Evolutionary conservation across 2,797 vertebrate species (phyloP).

Genomic region (Bovichtus variegatus): DNA sequence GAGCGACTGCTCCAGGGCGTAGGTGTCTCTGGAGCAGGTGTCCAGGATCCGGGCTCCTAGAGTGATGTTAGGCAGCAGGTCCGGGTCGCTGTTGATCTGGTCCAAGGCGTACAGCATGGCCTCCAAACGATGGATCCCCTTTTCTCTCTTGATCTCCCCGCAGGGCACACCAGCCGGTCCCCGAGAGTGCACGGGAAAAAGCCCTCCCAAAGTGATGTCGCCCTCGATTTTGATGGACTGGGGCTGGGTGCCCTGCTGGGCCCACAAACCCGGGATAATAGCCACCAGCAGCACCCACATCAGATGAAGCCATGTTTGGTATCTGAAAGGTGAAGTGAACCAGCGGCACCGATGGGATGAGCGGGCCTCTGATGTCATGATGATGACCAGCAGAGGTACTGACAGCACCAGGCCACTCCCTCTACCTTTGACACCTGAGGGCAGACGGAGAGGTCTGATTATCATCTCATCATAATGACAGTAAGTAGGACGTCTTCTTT

Average conservation of each 20-base stretch:
- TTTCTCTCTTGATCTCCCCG: slow-evolving; percentile 92
- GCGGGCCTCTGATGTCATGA: slow-evolving; percentile 74
- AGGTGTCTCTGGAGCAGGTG: slow-evolving; percentile 93
- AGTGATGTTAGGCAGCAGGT: slow-evolving; percentile 91
- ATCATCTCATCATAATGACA: background rate
- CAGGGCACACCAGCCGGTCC: slow-evolving; percentile 90
- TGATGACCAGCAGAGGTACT: slow-evolving; percentile 72
- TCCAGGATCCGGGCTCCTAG: slow-evolving; percentile 92
- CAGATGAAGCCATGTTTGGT: slow-evolving; percentile 56
- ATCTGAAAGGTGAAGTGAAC: slow-evolving; percentile 16
- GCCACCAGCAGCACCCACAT: slow-evolving; percentile 74
- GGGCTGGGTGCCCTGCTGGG: slow-evolving; percentile 81
- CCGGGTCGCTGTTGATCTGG: slow-evolving; percentile 92
- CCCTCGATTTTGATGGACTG: slow-evolving; percentile 93
- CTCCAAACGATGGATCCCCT: slow-evolving; percentile 94
- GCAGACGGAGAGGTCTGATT: slow-evolving; percentile 1
- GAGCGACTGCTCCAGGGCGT: slow-evolving; percentile 92
- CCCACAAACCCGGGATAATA: slow-evolving; percentile 43
- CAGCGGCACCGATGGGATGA: slow-evolving; percentile 55
- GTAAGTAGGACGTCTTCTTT: background rate
- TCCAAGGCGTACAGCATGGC: slow-evolving; percentile 96
- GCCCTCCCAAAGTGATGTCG: slow-evolving; percentile 91
- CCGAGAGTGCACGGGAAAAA: slow-evolving; percentile 92
- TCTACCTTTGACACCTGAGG: slow-evolving; percentile 77
- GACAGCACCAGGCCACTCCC: slow-evolving; percentile 74